phyloP scores from a whole-genome alignment of 2,888 invertebrate species.

The Melinaea menophilus region DNA sequence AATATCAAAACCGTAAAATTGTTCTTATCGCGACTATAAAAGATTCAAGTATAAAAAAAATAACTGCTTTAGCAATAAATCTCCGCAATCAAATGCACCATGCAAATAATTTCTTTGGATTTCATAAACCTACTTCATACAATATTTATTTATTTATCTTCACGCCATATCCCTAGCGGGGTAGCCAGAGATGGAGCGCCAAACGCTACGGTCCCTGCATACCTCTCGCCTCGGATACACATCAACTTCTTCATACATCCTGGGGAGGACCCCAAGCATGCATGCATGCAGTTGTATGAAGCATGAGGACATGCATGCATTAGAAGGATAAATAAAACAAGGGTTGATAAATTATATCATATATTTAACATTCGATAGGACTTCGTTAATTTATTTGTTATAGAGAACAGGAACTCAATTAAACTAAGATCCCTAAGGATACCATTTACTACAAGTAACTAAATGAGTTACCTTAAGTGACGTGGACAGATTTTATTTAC shows the following conservation, averaged over 20 bases:
- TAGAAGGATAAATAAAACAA: conserved; percentile 11
- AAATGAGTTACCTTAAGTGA: neutral
- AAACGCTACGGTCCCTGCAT: too few relatives aligned
- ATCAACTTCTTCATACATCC: too few relatives aligned
- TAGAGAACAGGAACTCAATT: neutral
- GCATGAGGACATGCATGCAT: too few relatives aligned
- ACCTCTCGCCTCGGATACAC: too few relatives aligned
- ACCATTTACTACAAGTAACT: neutral
- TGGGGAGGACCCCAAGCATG: too few relatives aligned
- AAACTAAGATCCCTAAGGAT: neutral
- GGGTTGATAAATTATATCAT: conserved; percentile 23
- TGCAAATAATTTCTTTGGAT: conserved; percentile 37
- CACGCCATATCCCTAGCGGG: too few relatives aligned
- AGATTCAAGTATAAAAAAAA: conserved; percentile 45
- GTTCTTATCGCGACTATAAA: conserved; percentile 64
- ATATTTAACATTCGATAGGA: conserved; percentile 44
- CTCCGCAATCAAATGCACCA: conserved; percentile 23
- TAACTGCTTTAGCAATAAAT: conserved; percentile 46
- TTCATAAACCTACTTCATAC: conserved; percentile 33
- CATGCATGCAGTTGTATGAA: too few relatives aligned
- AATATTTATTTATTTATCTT: too few relatives aligned
- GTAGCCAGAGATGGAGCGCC: too few relatives aligned
- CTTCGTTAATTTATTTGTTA: conserved; percentile 18
- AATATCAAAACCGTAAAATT: conserved; percentile 67
- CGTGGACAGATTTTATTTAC: neutral